Conservation (phyloP, 2,797 vertebrate species). For the Channallabes apus region DNA sequence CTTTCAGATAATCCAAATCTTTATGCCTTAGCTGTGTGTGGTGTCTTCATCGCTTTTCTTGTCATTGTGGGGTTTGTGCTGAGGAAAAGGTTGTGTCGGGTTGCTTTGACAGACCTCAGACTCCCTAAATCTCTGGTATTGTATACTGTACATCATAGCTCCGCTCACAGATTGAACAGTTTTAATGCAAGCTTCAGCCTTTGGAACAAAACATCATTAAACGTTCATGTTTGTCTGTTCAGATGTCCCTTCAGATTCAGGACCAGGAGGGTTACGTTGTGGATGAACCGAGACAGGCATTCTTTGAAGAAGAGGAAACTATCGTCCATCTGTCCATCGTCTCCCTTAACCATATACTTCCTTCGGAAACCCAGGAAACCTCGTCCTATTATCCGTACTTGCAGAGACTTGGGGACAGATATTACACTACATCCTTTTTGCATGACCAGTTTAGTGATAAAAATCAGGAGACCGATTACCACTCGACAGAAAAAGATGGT, state of each 20-base stretch:
- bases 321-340: slow-evolving; percentile 39
- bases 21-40: slow-evolving; percentile 52
- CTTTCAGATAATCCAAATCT: slow-evolving; percentile 50
- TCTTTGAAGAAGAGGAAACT: slow-evolving; percentile 23
- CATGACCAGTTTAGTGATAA: background rate
- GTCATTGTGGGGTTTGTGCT: slow-evolving; percentile 50
- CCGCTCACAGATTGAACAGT: background rate
- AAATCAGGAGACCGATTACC: slow-evolving; percentile 21
- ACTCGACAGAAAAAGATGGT: background rate
- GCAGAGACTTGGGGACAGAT: slow-evolving; percentile 14
- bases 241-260: slow-evolving; percentile 56
- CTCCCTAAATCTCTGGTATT: slow-evolving; percentile 63
- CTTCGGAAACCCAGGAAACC: background rate
- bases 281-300: background rate
- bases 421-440: slow-evolving; percentile 35
- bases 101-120: slow-evolving; percentile 30
- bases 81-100: background rate
- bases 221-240: slow-evolving; percentile 16
- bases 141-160: background rate
- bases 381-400: slow-evolving; percentile 9
- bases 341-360: slow-evolving; percentile 35
- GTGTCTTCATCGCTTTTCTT: slow-evolving; percentile 53
- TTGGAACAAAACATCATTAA: background rate
- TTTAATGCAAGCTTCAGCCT: background rate
- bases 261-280: slow-evolving; percentile 22